Evolutionary conservation across 2,888 invertebrate genomes (phyloP), one percentile per base, ranked within the genome.

Genomic region (Melangyna quadrimaculata): DNA sequence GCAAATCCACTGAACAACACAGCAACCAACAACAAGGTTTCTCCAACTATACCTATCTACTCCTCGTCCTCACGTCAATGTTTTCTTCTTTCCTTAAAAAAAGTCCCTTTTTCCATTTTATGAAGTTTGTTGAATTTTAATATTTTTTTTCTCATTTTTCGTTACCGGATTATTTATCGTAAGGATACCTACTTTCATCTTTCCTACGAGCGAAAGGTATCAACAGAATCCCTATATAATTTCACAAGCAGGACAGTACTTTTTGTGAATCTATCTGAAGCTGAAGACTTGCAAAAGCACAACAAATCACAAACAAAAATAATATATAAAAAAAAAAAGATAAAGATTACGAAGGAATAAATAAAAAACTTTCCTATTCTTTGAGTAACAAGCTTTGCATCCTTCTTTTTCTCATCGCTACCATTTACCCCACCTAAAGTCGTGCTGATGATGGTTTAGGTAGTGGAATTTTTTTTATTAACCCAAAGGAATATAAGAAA

Each of bases 321-420:
- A n/a, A n/a, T n/a, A n/a, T n/a, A n/a, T n/a, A n/a, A n/a, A n/a
- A 27, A 12, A 32, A 19, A 32, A 48, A 48, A 48, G 9, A 24
- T 22, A 51, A 51, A 51, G 51, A 67, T 67, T 51, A 35, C 67
- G 48, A 35, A 51, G 51, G 35, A 51, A 67, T 35, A 67, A 51
- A 67, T 67, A 67, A 67, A n/a, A 57, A 78, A 78, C 63, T 81
- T 86, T 81, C 78, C 75, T 86, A 73, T 86, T 86, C 80, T 77
- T 81, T 86, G 86, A 86, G 77, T 81, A 86, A 81, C 86, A 81
- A 77, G 81, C 81, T 86, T 86, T 78, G 77, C 63, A 77, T 81
- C 77, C 29, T 84, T 59, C 40, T 51, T 65, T 19, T 51, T 24
- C 40, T 45, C 22, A n/a, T 12, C 10, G 1, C n/a, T 7, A 10